Evolutionary conservation across 2,888 invertebrate genomes (phyloP), one percentile per base, ranked within the genome.

Genomic region (Microctonus brassicae): DNA sequence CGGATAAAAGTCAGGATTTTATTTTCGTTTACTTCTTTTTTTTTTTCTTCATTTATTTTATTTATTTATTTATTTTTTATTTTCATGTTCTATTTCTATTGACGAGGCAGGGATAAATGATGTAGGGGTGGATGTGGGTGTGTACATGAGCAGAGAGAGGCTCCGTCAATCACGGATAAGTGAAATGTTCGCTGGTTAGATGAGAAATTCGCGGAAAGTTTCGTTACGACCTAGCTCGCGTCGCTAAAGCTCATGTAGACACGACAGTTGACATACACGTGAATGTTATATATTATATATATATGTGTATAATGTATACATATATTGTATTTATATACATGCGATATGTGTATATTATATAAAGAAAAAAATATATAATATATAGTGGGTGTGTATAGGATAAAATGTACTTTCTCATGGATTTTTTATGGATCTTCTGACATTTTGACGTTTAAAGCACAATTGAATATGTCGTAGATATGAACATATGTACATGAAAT

Each of bases 141-240:
- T 10, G 26, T 55, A 20, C n/a, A 61, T 60, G 34, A 47, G 33
- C 20, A 7, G 17, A 11, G 67, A 17, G 20, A 57, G 24, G 34
- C 11, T 36, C 29, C 26, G 60, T 22, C 67, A 55, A 58, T 55
- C 57, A 53, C 34, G 53, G 52, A 53, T 67, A 61, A 61, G 61
- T 61, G 61, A 61, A 61, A 55, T 55, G 55, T 22, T 11, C 22
- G 22, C 55, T 11, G 29, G 3, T 29, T 29, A 29, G 29, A 29
- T 29, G 29, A 22, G 55, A 22, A 47, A 58, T 29, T 58, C 58
- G 53, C 17, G 58, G 58, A 58, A 61, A 61, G 61, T 61, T 61
- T 20, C 20, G 36, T n/a, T n/a, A 22, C 24, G 34, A 22, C 22
- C 7, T 20, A 11, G 61, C 6, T 20, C 24, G 61, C 6, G 36